A percentile compares a stretch with the other conserved stretches of the same genome.
These are phyloP conservation scores for Conus ventricosus DNA, from an alignment of 1,140 invertebrate species.

Conservation along the genomic window DNA sequence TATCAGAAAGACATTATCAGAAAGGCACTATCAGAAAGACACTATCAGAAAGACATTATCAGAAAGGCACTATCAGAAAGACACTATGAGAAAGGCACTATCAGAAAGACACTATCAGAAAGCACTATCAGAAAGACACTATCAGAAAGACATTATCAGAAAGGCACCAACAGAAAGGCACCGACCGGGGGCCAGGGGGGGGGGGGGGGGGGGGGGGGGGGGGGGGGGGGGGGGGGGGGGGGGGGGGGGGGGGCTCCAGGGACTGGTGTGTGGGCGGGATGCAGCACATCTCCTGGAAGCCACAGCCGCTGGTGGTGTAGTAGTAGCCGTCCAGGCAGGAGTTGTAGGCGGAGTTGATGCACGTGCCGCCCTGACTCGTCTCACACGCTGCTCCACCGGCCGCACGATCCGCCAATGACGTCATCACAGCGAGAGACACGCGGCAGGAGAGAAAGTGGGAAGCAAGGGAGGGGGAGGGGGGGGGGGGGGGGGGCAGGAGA, in stretches of 20 bases:
- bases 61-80: too few relatives aligned
- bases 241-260: neutral
- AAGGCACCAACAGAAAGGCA: neutral
- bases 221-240: neutral
- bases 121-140: too few relatives aligned
- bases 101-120: too few relatives aligned
- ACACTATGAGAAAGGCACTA: too few relatives aligned
- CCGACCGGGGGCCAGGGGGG: neutral
- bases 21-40: neutral
- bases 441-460: neutral
- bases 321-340: conserved; percentile 49
- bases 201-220: neutral
- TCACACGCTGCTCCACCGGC: conserved; percentile 25
- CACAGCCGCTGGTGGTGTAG: conserved; percentile 48
- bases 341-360: conserved; percentile 51
- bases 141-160: neutral
- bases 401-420: neutral
- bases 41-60: too few relatives aligned
- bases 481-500: too few relatives aligned
- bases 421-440: neutral
- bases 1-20: too few relatives aligned
- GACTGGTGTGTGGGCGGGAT: conserved; percentile 21
- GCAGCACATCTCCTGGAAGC: conserved; percentile 58
- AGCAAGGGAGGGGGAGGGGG: neutral
- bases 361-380: neutral